phyloP scores from a whole-genome alignment of 1,140 invertebrate species.

The Hypothenemus hampei region DNA sequence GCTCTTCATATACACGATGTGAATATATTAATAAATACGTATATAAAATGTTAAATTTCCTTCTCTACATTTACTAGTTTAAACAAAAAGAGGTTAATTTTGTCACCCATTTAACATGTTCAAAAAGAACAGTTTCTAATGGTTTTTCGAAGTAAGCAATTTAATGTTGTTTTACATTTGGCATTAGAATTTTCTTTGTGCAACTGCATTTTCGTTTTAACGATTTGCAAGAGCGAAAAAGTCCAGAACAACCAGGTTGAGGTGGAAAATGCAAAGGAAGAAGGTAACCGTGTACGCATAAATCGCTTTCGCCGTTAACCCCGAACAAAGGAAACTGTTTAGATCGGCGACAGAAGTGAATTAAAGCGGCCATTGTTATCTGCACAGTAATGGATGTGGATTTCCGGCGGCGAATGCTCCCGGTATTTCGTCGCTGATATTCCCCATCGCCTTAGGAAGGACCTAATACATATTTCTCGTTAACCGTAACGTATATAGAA shows the following conservation, averaged over 20 bases:
- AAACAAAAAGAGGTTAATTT: no score
- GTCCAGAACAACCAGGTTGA: background rate
- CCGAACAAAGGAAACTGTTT: conserved; percentile 34
- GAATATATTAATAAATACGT: no score
- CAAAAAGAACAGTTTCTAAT: no score
- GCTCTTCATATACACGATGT: no score
- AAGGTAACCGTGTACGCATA: conserved; percentile 18
- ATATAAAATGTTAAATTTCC: no score
- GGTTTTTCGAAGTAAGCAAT: no score
- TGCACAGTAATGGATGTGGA: conserved; percentile 33
- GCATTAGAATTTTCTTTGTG: no score
- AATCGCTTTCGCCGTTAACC: conserved; percentile 24
- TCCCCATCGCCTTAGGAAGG: background rate
- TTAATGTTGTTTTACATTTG: no score
- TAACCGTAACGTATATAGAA: background rate
- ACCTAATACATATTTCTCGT: background rate
- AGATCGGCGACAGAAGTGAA: conserved; percentile 32
- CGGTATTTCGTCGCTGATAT: conserved; percentile 32
- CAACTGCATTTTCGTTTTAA: background rate
- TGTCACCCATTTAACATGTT: no score
- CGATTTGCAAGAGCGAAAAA: background rate
- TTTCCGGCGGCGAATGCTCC: conserved; percentile 22
- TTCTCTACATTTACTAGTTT: no score
- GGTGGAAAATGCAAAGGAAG: conserved; percentile 11
- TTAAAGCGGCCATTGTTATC: conserved; percentile 34